phyloP scores from a whole-genome alignment of 2,888 invertebrate species.

The Eucera pruinosa region DNA sequence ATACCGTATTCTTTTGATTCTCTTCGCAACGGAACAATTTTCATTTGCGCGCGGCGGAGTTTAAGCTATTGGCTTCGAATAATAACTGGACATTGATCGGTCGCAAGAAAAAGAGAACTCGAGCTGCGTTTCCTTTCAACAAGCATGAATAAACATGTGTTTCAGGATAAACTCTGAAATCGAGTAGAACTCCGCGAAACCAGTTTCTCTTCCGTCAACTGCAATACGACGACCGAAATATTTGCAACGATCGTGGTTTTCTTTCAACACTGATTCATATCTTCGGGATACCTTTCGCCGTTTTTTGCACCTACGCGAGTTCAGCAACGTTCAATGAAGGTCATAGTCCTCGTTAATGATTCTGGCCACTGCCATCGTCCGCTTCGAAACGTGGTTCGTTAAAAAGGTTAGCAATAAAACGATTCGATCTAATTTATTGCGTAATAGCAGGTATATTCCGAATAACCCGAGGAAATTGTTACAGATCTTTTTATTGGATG shows the following conservation, averaged over 20 bases:
- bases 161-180: background rate
- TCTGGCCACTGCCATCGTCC: no score
- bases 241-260: background rate
- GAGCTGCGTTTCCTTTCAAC: slow-evolving; percentile 10
- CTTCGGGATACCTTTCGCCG: no score
- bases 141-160: slow-evolving; percentile 17
- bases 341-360: no score
- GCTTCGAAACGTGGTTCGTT: no score
- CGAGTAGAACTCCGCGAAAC: background rate
- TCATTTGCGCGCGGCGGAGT: slow-evolving; percentile 4
- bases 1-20: background rate
- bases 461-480: no score
- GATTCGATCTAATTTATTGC: no score
- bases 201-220: background rate
- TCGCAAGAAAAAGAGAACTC: slow-evolving; percentile 3
- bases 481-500: no score
- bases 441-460: no score
- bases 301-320: no score
- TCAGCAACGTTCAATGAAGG: no score
- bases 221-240: no score
- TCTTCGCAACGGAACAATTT: background rate
- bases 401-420: no score
- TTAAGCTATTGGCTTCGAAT: slow-evolving; percentile 13
- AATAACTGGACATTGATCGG: slow-evolving; percentile 14
- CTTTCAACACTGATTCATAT: background rate